Evolutionary conservation across 2,888 invertebrate genomes (phyloP), one percentile per base, ranked within the genome.

Genomic region (Formica aserva): DNA sequence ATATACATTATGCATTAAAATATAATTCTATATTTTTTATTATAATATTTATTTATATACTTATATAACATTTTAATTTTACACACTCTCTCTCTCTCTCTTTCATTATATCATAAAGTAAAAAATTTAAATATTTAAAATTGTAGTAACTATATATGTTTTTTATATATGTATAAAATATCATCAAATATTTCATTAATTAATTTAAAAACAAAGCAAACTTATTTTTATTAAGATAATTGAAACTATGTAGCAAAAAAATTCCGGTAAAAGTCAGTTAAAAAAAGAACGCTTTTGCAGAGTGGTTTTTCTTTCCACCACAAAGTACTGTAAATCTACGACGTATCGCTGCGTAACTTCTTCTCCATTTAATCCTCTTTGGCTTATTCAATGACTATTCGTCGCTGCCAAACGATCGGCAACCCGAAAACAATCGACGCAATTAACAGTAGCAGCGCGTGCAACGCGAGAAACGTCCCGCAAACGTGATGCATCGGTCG

Each of bases 391-490:
- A 35, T 60, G 45, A 78, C 45, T 60, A 32, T 72, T 32, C 35
- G 9, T 41, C 22, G 72, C 29, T 6, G 72, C 22, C 71, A 88
- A 87, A 87, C 84, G 86, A 89, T 87, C 86, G 87, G 41, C 88
- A 86, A 89, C 88, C 85, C 87, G 91, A 89, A 90, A 92, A 90
- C 91, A 89, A 93, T 93, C 93, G 92, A 93, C 92, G 92, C 92
- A 93, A 93, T 93, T 93, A 93, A 93, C 92, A 90, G 92, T 91
- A 91, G 90, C 92, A 90, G 87, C 88, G 88, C 71, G 88, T 91
- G 91, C 92, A 92, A 93, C 89, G 88, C 90, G 89, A 84, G 85
- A 72, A 78, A 78, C 22, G 74, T 78, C 41, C 78, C 55, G 41
- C 76, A 85, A 89, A 89, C 89, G 88, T 91, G 92, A 92, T 90